Base-by-base conservation (phyloP, 2,113 vertebrate genomes). In the Cottus gobio region DNA sequence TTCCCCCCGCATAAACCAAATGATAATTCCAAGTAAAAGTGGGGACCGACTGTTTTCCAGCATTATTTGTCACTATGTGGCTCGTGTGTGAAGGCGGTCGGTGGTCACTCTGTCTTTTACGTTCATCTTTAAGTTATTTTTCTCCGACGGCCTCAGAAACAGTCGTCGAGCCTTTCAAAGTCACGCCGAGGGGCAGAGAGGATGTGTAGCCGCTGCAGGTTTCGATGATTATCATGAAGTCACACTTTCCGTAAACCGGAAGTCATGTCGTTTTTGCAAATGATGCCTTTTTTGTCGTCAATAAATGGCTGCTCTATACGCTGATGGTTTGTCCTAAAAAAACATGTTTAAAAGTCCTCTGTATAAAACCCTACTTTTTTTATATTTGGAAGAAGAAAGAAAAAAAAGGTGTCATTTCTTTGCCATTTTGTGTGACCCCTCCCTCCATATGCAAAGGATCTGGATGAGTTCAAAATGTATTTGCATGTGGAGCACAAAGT, bases 51-150 rank as follows among this genome's bases (percentile, higher is more conserved):
- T 76, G 76, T 58, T 48, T 74, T 50, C 56, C 81, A 74, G 71
- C 50, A 66, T 79, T 87, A 80, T 84, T 88, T 83, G 86, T 89
- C 87, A 88, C 85, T 82, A 16, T 88, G 88, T 89, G 83, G 83
- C 85, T 69, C 28, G 73, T 46, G 66, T 80, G 48, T 80, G 44
- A 37, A 50, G 54, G 30, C n/a, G 7, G 44, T 76, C 37, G 13
- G 52, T 34, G 64, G 44, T 64, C 68, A 61, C 28, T 2, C 71
- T 6, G 57, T 54, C 28, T 24, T 18, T 67, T 28, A 52, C 42
- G 7, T 65, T 54, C 5, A 34, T 42, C 46, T 16, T 77, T 75
- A 68, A 72, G 72, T 75, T 88, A 74, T 79, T 82, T 80, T 63
- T 52, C 63, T 39, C 9, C 9, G 61, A 10, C 63, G 44, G 11